Base-by-base conservation (phyloP, 2,113 vertebrate genomes). In the Epinephelus moara region DNA sequence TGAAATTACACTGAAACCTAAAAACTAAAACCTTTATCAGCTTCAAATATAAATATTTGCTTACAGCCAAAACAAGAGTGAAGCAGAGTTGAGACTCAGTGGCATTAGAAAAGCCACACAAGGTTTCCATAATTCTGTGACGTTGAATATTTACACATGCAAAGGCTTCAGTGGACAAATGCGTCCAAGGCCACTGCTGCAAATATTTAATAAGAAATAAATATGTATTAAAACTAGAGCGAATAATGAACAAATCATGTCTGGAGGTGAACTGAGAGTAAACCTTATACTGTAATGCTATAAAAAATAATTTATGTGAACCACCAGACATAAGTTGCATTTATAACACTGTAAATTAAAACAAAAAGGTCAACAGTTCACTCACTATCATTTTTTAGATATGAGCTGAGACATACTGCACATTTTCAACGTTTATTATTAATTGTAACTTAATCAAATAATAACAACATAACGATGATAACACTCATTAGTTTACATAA, bases 361-460 rank as follows among this genome's bases (percentile, higher is more conserved):
- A 55, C 6, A 37, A 37, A 37, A 37, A 37, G 6, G 33, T 4
- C 0, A 42, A 17, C 30, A 37, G 62, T 23, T 17, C 50, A 4
- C 19, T 53, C 1, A 47, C 10, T 30, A 19, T 55, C 30, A 30
- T 52, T 50, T 33, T 60, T 11, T 19, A 78, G 40, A 75, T 40
- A 61, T 40, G 4, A 67, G 18, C 6, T 72, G 27, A 59, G 18
- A 83, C n/a, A 66, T 64, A 79, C 40, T 47, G 71, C 50, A 81
- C 33, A 77, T 93, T 89, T 95, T 86, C 56, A 75, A 76, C 85
- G 90, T 96, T 95, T 95, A 95, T 95, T 96, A 95, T 92, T 95
- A 93, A 93, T 84, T 90, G 89, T 70, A 95, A 95, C 91, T 86
- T 84, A 95, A 94, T 88, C 90, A 93, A 92, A 90, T 92, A 88